A percentile compares a stretch with the other conserved stretches of the same genome.
These are phyloP conservation scores for Sepioteuthis lessoniana DNA, from an alignment of 2,888 invertebrate species.

Conservation along the genomic window DNA sequence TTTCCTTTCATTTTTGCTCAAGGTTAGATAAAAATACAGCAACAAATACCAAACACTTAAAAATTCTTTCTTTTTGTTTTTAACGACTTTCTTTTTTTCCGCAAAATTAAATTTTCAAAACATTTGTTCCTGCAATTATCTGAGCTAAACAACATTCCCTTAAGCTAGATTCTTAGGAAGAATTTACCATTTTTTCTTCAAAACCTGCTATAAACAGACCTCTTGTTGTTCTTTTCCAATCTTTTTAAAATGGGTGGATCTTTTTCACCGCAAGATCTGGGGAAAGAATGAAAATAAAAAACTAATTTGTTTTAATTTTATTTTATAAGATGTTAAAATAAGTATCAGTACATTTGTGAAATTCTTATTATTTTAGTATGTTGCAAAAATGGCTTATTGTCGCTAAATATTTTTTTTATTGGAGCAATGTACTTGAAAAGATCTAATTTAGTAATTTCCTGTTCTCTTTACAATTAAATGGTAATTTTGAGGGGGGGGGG, in stretches of 20 bases:
- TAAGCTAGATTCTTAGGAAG: background rate
- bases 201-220: background rate
- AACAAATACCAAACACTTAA: background rate
- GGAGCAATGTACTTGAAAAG: no score
- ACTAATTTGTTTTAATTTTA: no score
- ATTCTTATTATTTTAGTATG: no score
- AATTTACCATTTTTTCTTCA: background rate
- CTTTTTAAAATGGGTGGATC: no score
- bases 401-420: no score
- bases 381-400: no score
- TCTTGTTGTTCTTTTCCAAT: background rate
- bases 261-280: background rate
- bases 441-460: no score
- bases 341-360: no score
- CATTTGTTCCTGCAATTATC: constrained; percentile 33
- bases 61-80: background rate
- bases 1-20: background rate
- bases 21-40: background rate
- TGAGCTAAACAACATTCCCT: background rate
- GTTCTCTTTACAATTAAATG: no score
- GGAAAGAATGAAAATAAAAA: background rate
- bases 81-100: background rate
- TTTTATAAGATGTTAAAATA: no score
- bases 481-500: no score
- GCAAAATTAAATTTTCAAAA: constrained; percentile 25